phyloP scores from a whole-genome alignment of 2,888 invertebrate genomes.

The Caenorhabditis japonica region DNA sequence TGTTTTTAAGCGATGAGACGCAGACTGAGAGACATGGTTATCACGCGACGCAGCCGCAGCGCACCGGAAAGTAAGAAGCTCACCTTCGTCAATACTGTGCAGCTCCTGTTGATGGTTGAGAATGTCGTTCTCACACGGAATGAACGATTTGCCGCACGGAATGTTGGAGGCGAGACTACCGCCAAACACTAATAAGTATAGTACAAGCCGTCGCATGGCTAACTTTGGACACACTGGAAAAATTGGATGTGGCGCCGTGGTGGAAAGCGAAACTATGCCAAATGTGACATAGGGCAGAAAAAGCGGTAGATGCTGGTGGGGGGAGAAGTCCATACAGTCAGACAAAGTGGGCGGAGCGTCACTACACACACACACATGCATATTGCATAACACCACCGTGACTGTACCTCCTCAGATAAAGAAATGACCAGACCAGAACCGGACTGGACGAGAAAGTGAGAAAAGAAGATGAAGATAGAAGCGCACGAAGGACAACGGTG shows the following conservation, averaged over 20 bases:
- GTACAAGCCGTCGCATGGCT: slow-evolving; percentile 49
- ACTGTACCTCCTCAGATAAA: slow-evolving; percentile 53
- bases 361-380: slow-evolving; percentile 6
- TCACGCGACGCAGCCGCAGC: no score
- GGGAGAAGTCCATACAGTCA: slow-evolving; percentile 45
- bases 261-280: slow-evolving; percentile 51
- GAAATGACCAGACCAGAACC: slow-evolving; percentile 49
- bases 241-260: slow-evolving; percentile 12
- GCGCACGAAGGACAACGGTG: slow-evolving; percentile 40
- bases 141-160: slow-evolving; percentile 74
- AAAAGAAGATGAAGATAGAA: no score
- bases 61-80: slow-evolving; percentile 4
- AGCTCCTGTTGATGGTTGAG: slow-evolving; percentile 49
- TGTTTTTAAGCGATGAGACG: no score
- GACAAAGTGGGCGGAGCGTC: slow-evolving; percentile 14
- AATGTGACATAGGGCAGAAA: slow-evolving; percentile 54
- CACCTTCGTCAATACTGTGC: slow-evolving; percentile 43
- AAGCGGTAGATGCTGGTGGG: slow-evolving; percentile 14
- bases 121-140: slow-evolving; percentile 70
- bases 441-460: slow-evolving; percentile 53
- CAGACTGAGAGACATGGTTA: no score
- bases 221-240: not conserved
- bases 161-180: slow-evolving; percentile 58
- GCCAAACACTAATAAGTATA: slow-evolving; percentile 48
- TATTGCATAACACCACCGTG: slow-evolving; percentile 54